A percentile compares a stretch with the other conserved stretches of the same genome.
Evolutionary conservation across 2,797 vertebrate species (phyloP).

Genomic region (Erethizon dorsatum): DNA sequence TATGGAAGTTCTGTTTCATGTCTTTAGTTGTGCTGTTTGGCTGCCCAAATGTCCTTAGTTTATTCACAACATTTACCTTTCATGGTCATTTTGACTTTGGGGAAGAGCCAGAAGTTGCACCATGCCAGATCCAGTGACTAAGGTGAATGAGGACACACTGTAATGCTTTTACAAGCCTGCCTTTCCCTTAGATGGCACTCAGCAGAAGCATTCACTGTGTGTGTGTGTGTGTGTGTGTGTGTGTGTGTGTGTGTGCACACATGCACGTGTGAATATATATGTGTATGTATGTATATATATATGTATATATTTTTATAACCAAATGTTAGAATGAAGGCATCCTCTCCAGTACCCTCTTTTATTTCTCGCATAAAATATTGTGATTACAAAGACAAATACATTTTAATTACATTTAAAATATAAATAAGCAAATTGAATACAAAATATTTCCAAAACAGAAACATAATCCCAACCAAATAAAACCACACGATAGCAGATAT

Average conservation of each 20-base stretch:
- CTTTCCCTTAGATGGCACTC: neutral
- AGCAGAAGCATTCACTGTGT: neutral
- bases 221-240: neutral
- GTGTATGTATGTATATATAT: neutral
- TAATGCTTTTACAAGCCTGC: neutral
- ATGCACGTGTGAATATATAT: no score
- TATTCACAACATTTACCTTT: neutral
- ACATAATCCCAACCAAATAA: neutral
- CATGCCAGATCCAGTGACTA: neutral
- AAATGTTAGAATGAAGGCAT: neutral
- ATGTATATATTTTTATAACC: neutral
- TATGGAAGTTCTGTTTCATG: neutral
- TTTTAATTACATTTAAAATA: conserved; percentile 57
- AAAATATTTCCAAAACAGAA: conserved; percentile 32
- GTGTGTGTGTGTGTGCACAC: no score
- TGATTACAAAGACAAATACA: neutral
- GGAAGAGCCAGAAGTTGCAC: neutral
- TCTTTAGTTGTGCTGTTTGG: neutral
- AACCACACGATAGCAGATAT: neutral
- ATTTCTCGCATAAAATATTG: neutral
- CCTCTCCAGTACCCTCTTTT: neutral
- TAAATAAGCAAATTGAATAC: neutral
- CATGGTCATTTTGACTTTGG: neutral
- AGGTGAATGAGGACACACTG: neutral
- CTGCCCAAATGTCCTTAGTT: neutral